Evolutionary conservation across 2,888 invertebrate genomes (phyloP).

Genomic region (Bellardia bayeri): DNA sequence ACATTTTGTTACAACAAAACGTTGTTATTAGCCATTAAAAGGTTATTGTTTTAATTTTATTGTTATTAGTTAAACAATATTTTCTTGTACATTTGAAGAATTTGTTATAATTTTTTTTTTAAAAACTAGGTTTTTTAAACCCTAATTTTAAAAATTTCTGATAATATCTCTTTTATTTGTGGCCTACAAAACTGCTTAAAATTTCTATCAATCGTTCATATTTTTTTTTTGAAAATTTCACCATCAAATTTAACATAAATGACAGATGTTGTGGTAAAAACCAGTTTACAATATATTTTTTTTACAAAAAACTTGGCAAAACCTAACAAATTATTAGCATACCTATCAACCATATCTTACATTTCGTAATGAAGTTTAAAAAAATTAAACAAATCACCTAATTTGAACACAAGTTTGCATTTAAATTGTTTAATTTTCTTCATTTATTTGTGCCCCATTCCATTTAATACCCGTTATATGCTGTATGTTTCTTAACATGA

Average conservation of each 20-base stretch:
- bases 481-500: conserved; percentile 2
- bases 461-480: not conserved
- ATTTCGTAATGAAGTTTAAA: not conserved
- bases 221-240: no score
- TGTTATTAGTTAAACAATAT: no score
- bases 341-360: not conserved
- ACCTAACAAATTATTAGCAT: not conserved
- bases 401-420: conserved; percentile 16
- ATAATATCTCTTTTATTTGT: no score
- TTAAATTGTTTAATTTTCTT: conserved; percentile 20
- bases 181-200: no score
- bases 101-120: not conserved
- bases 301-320: not conserved
- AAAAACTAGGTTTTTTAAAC: no score
- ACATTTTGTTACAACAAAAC: conserved; percentile 6
- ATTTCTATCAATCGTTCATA: no score
- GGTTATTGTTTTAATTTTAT: not conserved
- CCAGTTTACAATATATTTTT: not conserved
- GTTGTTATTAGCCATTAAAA: conserved; percentile 1
- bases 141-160: no score
- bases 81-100: not conserved
- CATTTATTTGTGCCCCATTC: not conserved
- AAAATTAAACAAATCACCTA: not conserved
- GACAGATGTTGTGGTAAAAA: not conserved
- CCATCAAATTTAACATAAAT: no score